Evolutionary conservation across 2,888 invertebrate genomes (phyloP), one percentile per base, ranked within the genome.

Genomic region (Drosophila siamana): DNA sequence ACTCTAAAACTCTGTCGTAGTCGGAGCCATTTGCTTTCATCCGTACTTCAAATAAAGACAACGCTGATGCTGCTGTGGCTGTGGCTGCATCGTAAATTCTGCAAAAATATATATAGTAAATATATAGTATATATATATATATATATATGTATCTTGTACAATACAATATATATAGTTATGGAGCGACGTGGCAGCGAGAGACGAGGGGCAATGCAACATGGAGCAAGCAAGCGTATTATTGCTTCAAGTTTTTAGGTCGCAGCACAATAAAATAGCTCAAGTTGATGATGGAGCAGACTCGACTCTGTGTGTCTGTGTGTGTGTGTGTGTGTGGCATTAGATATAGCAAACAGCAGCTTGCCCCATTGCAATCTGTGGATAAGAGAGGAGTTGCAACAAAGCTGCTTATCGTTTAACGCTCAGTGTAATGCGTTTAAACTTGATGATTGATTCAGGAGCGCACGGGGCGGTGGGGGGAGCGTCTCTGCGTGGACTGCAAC

Each of bases 341-440:
- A 80, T 84, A 63, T 67, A 68, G 78, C 60, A 65, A 50, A 52
- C 54, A 65, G 74, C 62, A 66, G 70, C 46, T 69, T 33, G 40
- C 30, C 15, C 19, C 33, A 55, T 24, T 33, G 52, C 55, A 55
- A 30, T 44, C 41, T 41, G 19, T 8, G 22, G 28, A 13, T 13
- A 9, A 11, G 13, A 6, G 28, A 15, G 16, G 65, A 68, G 19
- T 76, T 82, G 83, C 88, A 83, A 80, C 83, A 87, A 83, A 83
- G 83, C 83, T 83, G 88, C 83, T 83, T 83, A 83, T 87, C 83
- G 83, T 70, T 87, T 85, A 85, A 83, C 82, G 83, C 80, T 81
- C 71, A 65, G 67, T 79, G 86, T 87, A 83, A 83, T 83, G 83
- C 83, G 83, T 86, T 83, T 87, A 87, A 87, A 80, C 72, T 82